Conservation (phyloP, 2,888 invertebrate genomes). For the Lathronympha strigana region DNA sequence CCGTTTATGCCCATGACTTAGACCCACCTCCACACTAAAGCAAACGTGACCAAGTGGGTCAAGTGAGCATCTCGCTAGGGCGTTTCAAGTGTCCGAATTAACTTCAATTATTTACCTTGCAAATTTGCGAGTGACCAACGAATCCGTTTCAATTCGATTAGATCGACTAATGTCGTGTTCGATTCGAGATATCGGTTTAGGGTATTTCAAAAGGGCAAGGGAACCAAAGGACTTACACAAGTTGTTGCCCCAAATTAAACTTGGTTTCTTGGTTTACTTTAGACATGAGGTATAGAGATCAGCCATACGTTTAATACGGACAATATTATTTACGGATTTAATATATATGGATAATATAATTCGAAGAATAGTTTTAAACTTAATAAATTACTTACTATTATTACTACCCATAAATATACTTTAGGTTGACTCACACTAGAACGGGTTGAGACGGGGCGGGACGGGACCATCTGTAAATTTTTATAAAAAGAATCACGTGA, state of each 20-base stretch:
- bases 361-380: too few relatives aligned
- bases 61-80: slow-evolving; percentile 53
- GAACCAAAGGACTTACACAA: neutral
- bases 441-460: too few relatives aligned
- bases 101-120: slow-evolving; percentile 44
- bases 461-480: too few relatives aligned
- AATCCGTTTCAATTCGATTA: slow-evolving; percentile 25
- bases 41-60: slow-evolving; percentile 57
- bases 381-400: too few relatives aligned
- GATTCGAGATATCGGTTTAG: neutral
- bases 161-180: slow-evolving; percentile 15
- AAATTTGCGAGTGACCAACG: slow-evolving; percentile 33
- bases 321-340: too few relatives aligned
- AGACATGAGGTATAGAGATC: too few relatives aligned
- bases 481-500: too few relatives aligned
- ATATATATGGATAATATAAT: too few relatives aligned
- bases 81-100: slow-evolving; percentile 46
- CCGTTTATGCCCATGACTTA: slow-evolving; percentile 42
- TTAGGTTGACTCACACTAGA: too few relatives aligned
- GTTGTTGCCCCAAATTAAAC: neutral
- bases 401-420: too few relatives aligned
- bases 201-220: neutral
- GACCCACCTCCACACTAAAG: slow-evolving; percentile 42
- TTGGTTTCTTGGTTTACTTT: neutral
- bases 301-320: too few relatives aligned